A percentile compares a stretch with the other conserved stretches of the same genome.
Evolutionary conservation across 2,113 vertebrate genomes (phyloP).

Genomic region (Chunga burmeisteri): DNA sequence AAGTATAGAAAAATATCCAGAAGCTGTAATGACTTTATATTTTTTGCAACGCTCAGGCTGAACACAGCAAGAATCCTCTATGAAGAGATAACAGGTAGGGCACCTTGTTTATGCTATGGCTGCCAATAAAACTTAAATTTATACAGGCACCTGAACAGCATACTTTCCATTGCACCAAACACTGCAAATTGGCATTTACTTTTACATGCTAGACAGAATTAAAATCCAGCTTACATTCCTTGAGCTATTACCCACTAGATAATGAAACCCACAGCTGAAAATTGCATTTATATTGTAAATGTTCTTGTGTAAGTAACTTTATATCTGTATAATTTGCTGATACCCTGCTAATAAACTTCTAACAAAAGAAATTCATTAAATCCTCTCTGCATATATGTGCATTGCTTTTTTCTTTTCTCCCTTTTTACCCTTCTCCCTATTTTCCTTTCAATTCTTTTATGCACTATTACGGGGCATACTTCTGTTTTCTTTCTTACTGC

Average conservation of each 20-base stretch:
- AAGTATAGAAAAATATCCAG: slow-evolving; percentile 49
- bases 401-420: not conserved
- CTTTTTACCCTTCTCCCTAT: not conserved
- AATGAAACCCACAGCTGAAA: not conserved
- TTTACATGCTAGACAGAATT: not conserved
- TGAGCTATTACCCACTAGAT: not conserved
- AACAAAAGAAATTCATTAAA: not conserved
- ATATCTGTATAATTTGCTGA: not conserved
- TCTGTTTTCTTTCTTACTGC: not conserved
- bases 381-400: not conserved
- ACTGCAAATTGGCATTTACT: not conserved
- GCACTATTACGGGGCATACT: not conserved
- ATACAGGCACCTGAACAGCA: not conserved
- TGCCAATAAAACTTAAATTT: not conserved
- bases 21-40: slow-evolving; percentile 50
- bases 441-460: not conserved
- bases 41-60: not conserved
- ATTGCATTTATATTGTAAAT: slow-evolving; percentile 6
- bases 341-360: slow-evolving; percentile 1
- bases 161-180: not conserved
- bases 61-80: not conserved
- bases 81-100: slow-evolving; percentile 1
- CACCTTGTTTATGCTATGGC: not conserved
- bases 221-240: slow-evolving; percentile 2
- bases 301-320: slow-evolving; percentile 25